Conservation (phyloP, 2,113 vertebrate genomes). For the Notarius quadriscutis region DNA sequence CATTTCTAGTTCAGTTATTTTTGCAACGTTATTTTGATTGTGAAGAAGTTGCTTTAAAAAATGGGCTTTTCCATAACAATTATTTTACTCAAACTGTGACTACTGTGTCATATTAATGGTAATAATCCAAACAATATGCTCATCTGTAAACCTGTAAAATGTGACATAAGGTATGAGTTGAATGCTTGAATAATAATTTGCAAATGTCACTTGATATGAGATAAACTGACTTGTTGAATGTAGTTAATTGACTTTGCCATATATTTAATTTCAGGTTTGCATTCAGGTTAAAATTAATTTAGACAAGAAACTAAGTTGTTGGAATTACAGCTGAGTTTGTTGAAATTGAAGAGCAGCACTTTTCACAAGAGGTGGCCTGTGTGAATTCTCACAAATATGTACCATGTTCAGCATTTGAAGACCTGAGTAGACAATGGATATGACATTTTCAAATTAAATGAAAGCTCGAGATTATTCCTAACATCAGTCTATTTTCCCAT, state of each 20-base stretch:
- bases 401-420: neutral
- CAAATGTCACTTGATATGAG: neutral
- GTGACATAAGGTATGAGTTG: neutral
- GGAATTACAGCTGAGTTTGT: neutral
- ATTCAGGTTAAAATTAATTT: neutral
- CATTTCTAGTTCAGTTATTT: neutral
- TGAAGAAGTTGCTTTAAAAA: neutral
- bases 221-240: neutral
- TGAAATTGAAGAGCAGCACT: neutral
- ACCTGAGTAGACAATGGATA: neutral
- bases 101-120: neutral
- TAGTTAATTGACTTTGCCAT: neutral
- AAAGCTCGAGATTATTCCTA: neutral
- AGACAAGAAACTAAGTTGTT: neutral
- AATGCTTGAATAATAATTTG: neutral
- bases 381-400: neutral
- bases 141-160: neutral
- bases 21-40: neutral
- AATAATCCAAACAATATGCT: neutral
- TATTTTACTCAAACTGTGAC: neutral
- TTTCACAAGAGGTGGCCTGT: no score
- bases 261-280: neutral
- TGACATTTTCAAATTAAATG: neutral
- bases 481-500: neutral
- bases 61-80: neutral